A percentile compares a stretch with the other conserved stretches of the same genome.
These are phyloP conservation scores for Aspidiotus destructor DNA, from an alignment of 2,888 invertebrate genomes.

Conservation along the genomic window DNA sequence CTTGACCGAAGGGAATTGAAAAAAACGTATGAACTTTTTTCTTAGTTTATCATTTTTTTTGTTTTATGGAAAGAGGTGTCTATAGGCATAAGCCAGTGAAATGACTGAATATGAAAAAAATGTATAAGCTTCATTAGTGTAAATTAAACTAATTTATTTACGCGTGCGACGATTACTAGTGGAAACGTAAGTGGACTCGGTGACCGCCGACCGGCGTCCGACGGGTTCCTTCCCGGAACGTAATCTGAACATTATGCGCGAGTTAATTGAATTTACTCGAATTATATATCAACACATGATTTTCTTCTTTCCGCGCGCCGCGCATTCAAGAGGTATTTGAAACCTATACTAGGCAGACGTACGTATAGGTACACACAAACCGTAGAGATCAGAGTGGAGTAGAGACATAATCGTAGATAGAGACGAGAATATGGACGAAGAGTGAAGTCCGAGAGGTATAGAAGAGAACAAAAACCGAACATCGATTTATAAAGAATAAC, in stretches of 20 bases:
- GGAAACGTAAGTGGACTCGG: neutral
- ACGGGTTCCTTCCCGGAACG: neutral
- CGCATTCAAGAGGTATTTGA: neutral
- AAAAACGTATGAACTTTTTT: too few relatives aligned
- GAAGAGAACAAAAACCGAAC: conserved; percentile 8
- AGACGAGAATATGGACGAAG: too few relatives aligned
- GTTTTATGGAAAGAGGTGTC: too few relatives aligned
- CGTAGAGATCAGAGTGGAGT: neutral
- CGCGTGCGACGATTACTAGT: neutral
- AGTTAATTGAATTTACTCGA: conserved; percentile 4
- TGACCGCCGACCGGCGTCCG: neutral
- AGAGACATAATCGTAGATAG: too few relatives aligned
- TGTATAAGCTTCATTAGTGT: conserved; percentile 2
- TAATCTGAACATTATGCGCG: neutral
- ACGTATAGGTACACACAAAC: neutral
- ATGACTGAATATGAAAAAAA: neutral
- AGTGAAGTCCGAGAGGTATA: too few relatives aligned
- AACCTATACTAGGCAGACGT: neutral
- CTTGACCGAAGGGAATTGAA: too few relatives aligned
- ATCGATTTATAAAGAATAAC: conserved; percentile 24
- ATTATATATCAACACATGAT: neutral
- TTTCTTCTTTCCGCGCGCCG: neutral
- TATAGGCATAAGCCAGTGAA: too few relatives aligned
- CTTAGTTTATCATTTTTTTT: too few relatives aligned
- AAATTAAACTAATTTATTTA: neutral